Percentiles rank a stretch among this genome's conserved stretches.
phyloP scores from a whole-genome alignment of 2,797 vertebrate genomes.

The Otolemur crassicaudatus region DNA sequence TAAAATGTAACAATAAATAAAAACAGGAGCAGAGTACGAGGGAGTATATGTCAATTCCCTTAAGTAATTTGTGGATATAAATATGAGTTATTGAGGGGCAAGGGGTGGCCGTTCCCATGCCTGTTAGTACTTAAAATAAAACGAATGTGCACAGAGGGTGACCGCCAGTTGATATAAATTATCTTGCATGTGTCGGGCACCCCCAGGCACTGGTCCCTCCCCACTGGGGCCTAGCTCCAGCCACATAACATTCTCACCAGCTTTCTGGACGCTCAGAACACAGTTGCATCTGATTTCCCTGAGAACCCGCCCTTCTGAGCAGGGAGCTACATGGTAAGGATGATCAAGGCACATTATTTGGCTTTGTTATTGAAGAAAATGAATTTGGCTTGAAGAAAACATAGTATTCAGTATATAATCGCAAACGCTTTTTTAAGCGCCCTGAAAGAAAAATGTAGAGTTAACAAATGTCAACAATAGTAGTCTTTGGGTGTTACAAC shows the following conservation, averaged over 20 bases:
- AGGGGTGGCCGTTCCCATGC: not conserved
- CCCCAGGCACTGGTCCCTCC: not conserved
- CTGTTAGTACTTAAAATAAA: constrained; percentile 4
- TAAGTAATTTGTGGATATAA: not conserved
- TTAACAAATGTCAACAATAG: not conserved
- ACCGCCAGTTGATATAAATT: not conserved
- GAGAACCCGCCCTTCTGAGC: constrained; percentile 17
- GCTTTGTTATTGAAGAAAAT: constrained; percentile 15
- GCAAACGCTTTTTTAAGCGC: not conserved
- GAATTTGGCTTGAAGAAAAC: not conserved
- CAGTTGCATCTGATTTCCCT: not conserved
- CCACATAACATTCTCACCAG: not conserved
- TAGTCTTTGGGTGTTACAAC: not conserved
- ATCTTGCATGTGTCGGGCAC: not conserved
- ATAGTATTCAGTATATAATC: not conserved
- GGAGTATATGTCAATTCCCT: not conserved
- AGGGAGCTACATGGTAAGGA: not conserved
- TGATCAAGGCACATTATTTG: not conserved
- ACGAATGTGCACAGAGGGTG: not conserved
- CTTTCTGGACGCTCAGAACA: not conserved
- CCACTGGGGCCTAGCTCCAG: not conserved
- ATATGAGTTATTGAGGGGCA: not conserved
- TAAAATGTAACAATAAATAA: no score
- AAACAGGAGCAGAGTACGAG: not conserved
- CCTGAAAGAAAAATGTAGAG: not conserved